Conservation (phyloP, 2,797 vertebrate species). For the Leptoclinus maculatus region DNA sequence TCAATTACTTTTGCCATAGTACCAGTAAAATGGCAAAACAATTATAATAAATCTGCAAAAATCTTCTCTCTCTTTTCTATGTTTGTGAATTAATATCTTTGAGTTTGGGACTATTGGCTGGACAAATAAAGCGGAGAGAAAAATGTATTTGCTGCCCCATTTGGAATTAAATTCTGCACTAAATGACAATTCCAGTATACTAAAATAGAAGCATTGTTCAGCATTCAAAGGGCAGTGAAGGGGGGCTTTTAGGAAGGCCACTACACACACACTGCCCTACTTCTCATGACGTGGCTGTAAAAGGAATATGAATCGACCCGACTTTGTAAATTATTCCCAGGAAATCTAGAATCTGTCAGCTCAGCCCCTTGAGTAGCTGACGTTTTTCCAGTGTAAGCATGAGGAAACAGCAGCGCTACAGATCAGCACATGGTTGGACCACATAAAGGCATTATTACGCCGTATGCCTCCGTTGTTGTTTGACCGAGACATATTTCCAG, state of each 20-base stretch:
- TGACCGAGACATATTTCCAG: slow-evolving; percentile 81
- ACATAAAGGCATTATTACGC: slow-evolving; percentile 68
- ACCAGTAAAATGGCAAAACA: neutral
- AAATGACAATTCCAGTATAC: neutral
- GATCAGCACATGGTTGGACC: slow-evolving; percentile 61
- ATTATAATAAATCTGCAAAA: neutral
- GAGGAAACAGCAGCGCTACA: slow-evolving; percentile 63
- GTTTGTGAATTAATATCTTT: neutral
- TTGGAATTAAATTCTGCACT: neutral
- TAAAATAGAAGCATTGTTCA: neutral
- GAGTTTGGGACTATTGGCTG: neutral
- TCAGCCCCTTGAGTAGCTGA: slow-evolving; percentile 28
- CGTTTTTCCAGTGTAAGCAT: slow-evolving; percentile 62
- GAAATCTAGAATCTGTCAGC: slow-evolving; percentile 43
- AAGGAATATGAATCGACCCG: slow-evolving; percentile 14
- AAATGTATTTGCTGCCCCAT: neutral
- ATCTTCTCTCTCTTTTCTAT: neutral
- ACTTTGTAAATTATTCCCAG: slow-evolving; percentile 28
- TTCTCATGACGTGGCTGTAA: slow-evolving; percentile 11
- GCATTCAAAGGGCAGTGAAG: neutral
- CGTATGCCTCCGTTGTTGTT: slow-evolving; percentile 65
- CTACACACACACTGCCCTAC: neutral
- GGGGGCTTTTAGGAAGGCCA: neutral
- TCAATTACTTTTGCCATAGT: neutral
- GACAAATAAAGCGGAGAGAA: neutral